phyloP scores from a whole-genome alignment of 2,797 vertebrate species.

The Neosilurus mollespiculum region DNA sequence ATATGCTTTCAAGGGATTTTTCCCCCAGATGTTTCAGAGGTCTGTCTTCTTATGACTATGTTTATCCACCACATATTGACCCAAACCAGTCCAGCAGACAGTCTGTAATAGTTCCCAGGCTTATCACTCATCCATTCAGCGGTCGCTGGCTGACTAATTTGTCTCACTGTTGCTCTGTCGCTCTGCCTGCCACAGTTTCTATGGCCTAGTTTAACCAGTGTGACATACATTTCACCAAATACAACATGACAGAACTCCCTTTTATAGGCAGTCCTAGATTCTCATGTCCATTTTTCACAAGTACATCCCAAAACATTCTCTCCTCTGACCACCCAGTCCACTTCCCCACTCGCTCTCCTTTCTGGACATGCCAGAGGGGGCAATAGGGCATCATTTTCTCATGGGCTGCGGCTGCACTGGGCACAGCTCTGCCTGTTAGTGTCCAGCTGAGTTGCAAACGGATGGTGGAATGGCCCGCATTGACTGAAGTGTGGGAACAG shows the following conservation, averaged over 20 bases:
- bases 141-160: constrained; percentile 32
- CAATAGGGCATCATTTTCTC: constrained; percentile 77
- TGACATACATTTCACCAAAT: constrained; percentile 27
- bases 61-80: neutral
- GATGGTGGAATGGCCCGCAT: constrained; percentile 43
- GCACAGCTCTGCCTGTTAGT: constrained; percentile 37
- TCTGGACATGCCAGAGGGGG: constrained; percentile 69
- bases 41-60: neutral
- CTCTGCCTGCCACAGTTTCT: constrained; percentile 8
- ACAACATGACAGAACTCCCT: constrained; percentile 30
- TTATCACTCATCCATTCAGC: constrained; percentile 37
- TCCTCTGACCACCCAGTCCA: constrained; percentile 26
- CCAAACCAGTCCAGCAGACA: constrained; percentile 33
- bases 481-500: constrained; percentile 56
- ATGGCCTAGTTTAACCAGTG: constrained; percentile 35
- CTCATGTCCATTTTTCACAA: constrained; percentile 2
- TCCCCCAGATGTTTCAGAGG: neutral
- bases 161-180: neutral
- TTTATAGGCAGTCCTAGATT: constrained; percentile 33
- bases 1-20: neutral
- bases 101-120: constrained; percentile 37
- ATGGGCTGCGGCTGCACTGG: constrained; percentile 57
- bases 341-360: constrained; percentile 60
- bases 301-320: neutral
- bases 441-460: constrained; percentile 48